Evolutionary conservation across 2,888 invertebrate species (phyloP).

Genomic region (Zhuqinia jingwanae): DNA sequence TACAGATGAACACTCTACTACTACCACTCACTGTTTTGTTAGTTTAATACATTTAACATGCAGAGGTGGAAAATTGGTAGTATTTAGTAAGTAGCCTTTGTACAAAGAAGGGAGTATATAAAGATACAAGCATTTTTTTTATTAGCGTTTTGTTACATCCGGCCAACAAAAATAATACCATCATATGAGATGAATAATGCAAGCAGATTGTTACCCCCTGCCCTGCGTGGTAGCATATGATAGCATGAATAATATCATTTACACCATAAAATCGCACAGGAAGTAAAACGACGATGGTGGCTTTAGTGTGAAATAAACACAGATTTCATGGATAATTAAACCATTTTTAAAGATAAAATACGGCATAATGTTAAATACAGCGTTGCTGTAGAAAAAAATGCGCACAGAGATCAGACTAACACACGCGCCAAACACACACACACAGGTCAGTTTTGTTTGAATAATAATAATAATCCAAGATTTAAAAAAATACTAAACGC

Average conservation of each 20-base stretch:
- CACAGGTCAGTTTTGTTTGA: constrained; percentile 36
- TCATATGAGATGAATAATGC: not conserved
- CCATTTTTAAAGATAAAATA: constrained; percentile 4
- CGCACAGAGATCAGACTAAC: too few relatives aligned
- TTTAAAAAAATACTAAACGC: not conserved
- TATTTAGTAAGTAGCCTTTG: not conserved
- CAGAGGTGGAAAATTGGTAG: constrained; percentile 27
- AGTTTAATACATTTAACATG: not conserved
- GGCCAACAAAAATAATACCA: constrained; percentile 6
- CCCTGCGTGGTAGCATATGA: not conserved
- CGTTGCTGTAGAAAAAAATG: too few relatives aligned
- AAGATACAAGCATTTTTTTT: constrained; percentile 4
- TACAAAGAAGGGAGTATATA: too few relatives aligned
- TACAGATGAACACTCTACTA: not conserved
- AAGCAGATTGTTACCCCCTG: not conserved
- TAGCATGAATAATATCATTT: constrained; percentile 34
- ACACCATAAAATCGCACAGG: constrained; percentile 43
- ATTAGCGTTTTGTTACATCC: constrained; percentile 47
- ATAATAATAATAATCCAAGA: constrained; percentile 1
- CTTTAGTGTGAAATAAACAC: constrained; percentile 60
- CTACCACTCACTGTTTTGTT: not conserved
- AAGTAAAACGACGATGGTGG: constrained; percentile 41
- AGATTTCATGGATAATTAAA: constrained; percentile 69
- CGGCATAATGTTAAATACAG: not conserved
- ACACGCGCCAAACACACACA: not conserved